phyloP scores from a whole-genome alignment of 30 jellyfish, hydroid and myxozoan genomes.

The Chrysaora quinquecirrha region DNA sequence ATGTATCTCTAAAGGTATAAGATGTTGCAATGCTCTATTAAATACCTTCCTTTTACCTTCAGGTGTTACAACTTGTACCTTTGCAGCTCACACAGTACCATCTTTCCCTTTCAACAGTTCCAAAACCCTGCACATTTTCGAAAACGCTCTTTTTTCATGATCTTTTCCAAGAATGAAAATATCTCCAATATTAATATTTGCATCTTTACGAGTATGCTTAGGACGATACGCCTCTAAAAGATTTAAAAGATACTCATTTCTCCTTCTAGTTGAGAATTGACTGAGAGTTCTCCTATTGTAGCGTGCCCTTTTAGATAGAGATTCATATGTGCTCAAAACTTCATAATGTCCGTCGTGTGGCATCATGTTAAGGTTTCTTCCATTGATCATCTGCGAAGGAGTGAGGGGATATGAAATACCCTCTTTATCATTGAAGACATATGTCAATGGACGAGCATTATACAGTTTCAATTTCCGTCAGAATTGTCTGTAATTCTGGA shows the following conservation, averaged over 20 bases:
- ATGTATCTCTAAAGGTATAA: too few relatives aligned
- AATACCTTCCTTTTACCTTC: too few relatives aligned
- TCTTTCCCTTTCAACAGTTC: constrained; percentile 22
- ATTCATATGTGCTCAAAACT: constrained; percentile 47
- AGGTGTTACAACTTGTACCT: constrained; percentile 8
- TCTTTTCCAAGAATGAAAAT: too few relatives aligned
- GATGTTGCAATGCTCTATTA: too few relatives aligned
- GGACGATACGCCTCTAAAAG: constrained; percentile 24
- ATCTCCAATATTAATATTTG: too few relatives aligned
- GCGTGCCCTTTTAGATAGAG: constrained; percentile 19
- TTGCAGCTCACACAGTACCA: constrained; percentile 18
- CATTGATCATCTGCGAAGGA: constrained; percentile 43
- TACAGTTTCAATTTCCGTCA: constrained; percentile 49
- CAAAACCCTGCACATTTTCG: too few relatives aligned
- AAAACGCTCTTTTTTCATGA: background rate
- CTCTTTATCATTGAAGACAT: constrained; percentile 23
- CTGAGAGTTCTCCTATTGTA: constrained; percentile 20
- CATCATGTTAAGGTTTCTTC: constrained; percentile 37
- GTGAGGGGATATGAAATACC: too few relatives aligned
- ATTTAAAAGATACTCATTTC: constrained; percentile 14
- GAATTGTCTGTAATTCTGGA: constrained; percentile 20
- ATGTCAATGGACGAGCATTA: constrained; percentile 56
- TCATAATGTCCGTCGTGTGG: constrained; percentile 46
- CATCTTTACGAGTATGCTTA: background rate
- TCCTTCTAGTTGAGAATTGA: constrained; percentile 36